Evolutionary conservation across 2,113 vertebrate genomes (phyloP).

Genomic region (Dipodomys spectabilis): DNA sequence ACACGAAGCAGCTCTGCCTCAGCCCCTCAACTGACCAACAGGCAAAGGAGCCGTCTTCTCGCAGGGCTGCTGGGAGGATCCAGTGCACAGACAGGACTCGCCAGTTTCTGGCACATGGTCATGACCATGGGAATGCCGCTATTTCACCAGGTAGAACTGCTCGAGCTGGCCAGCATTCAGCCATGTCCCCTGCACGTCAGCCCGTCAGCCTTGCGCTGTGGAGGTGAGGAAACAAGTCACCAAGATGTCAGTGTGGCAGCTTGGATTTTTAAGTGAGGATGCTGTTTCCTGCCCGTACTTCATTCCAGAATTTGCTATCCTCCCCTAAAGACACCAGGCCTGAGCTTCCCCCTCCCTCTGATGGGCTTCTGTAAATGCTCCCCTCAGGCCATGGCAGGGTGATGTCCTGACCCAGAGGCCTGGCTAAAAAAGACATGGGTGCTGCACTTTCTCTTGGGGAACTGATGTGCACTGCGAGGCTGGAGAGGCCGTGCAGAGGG

Average conservation of each 20-base stretch:
- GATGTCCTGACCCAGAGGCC: not conserved
- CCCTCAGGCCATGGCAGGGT: not conserved
- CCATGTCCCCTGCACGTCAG: not conserved
- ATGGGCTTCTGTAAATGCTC: not conserved
- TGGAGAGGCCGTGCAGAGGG: accelerated
- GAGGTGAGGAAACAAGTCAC: accelerated
- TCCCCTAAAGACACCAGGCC: not conserved
- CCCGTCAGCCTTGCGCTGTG: accelerated
- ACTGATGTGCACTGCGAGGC: accelerated
- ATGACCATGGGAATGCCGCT: accelerated
- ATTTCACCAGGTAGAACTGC: not conserved
- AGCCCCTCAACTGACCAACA: too few relatives aligned
- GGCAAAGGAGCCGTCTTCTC: not conserved
- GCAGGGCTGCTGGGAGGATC: not conserved
- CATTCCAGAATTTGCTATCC: not conserved
- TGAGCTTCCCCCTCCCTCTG: not conserved
- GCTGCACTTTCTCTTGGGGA: not conserved
- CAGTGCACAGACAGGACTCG: not conserved
- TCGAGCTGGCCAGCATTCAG: not conserved
- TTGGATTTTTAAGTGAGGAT: accelerated
- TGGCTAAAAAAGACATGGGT: not conserved
- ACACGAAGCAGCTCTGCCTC: accelerated
- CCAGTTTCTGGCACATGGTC: not conserved
- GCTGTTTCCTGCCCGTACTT: not conserved
- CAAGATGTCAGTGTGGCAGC: accelerated